Evolutionary conservation across 2,797 vertebrate species (phyloP).

Genomic region (Lates japonicus): DNA sequence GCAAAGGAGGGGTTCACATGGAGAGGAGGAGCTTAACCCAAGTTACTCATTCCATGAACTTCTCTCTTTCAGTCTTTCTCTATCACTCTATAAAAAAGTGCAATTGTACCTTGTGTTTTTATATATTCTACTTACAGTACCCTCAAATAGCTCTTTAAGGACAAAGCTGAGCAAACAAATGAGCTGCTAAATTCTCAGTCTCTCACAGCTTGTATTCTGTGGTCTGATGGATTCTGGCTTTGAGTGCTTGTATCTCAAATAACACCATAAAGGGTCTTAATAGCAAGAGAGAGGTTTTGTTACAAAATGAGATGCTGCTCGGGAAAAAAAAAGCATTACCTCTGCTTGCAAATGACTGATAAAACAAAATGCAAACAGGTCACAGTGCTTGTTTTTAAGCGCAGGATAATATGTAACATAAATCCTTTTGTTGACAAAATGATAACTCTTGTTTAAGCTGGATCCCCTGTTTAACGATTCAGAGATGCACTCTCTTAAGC

Average conservation of each 20-base stretch:
- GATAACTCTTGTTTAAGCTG: constrained; percentile 49
- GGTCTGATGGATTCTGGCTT: constrained; percentile 24
- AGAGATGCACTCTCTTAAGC: constrained; percentile 47
- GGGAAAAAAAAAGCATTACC: constrained; percentile 11
- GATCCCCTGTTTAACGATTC: constrained; percentile 45
- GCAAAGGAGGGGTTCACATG: constrained; percentile 33
- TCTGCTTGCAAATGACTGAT: constrained; percentile 31
- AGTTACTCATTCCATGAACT: constrained; percentile 31
- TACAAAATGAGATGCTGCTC: constrained; percentile 36
- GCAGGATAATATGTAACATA: constrained; percentile 41
- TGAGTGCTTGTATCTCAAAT: constrained; percentile 29
- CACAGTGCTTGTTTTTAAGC: constrained; percentile 36
- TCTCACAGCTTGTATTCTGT: constrained; percentile 30
- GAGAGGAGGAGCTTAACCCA: constrained; percentile 30
- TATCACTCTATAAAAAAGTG: constrained; percentile 85
- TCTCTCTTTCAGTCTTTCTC: constrained; percentile 35
- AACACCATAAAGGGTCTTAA: constrained; percentile 29
- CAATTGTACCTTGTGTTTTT: constrained; percentile 85
- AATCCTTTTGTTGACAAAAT: constrained; percentile 66
- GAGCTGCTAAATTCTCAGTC: constrained; percentile 56
- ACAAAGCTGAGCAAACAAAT: constrained; percentile 59
- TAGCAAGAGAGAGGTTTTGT: constrained; percentile 27
- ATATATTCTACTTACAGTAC: constrained; percentile 46
- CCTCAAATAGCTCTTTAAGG: constrained; percentile 87
- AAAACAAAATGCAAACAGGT: constrained; percentile 47